phyloP scores from a whole-genome alignment of 2,797 vertebrate genomes.

The Pagetopsis macropterus region DNA sequence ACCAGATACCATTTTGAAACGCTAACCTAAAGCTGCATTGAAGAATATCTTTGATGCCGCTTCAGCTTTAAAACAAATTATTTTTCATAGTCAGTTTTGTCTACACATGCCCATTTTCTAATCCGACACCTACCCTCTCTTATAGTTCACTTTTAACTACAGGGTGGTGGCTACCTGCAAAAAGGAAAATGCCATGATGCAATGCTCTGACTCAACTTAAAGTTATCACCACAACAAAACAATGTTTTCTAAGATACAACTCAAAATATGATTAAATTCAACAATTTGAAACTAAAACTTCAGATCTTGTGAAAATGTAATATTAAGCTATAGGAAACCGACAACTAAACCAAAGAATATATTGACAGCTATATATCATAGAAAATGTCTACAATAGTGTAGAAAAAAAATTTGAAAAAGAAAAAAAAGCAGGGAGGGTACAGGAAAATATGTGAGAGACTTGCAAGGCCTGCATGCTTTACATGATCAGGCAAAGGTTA shows the following conservation, averaged over 20 bases:
- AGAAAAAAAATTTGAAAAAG: background rate
- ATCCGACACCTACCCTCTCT: conserved; percentile 36
- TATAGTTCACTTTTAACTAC: conserved; percentile 27
- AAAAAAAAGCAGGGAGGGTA: no score
- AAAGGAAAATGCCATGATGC: conserved; percentile 34
- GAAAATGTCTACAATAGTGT: background rate
- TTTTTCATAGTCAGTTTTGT: conserved; percentile 11
- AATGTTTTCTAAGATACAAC: conserved; percentile 34
- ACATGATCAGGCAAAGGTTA: background rate
- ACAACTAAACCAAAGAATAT: background rate
- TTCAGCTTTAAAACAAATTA: no score
- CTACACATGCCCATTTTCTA: conserved; percentile 21
- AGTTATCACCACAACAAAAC: conserved; percentile 49
- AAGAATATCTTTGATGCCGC: background rate
- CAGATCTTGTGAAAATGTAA: background rate
- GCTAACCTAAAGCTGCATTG: background rate
- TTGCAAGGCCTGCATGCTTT: background rate
- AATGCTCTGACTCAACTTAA: conserved; percentile 49
- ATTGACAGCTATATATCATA: background rate
- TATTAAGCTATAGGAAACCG: background rate
- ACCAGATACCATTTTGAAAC: background rate
- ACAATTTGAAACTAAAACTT: conserved; percentile 1
- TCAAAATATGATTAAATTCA: conserved; percentile 9
- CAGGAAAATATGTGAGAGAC: no score
- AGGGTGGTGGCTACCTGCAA: conserved; percentile 52